These are phyloP conservation scores for Archivesica marissinica DNA, from an alignment of 1,140 invertebrate species.

Conservation along the genomic window DNA sequence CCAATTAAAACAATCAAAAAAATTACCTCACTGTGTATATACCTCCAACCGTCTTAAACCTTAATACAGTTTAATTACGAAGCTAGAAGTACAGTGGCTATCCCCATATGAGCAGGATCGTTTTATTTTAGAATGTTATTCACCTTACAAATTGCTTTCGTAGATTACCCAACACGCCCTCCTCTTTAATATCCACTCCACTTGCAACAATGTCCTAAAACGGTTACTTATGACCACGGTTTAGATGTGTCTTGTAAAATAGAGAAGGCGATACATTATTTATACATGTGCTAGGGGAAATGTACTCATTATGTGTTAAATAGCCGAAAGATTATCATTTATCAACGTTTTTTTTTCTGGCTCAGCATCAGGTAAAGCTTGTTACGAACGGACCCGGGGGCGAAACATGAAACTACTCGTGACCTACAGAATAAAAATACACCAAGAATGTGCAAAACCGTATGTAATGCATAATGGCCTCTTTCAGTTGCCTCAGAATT, in stretches of 20 bases:
- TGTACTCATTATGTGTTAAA: slow-evolving; percentile 14
- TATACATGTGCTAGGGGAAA: background rate
- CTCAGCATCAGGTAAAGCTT: background rate
- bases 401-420: slow-evolving; percentile 10
- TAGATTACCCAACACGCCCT: background rate
- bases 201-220: background rate
- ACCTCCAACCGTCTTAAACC: too few species aligned
- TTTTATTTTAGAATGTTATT: slow-evolving; percentile 8
- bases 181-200: background rate
- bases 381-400: slow-evolving; percentile 25
- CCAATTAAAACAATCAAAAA: too few species aligned
- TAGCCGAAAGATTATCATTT: slow-evolving; percentile 32
- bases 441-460: background rate
- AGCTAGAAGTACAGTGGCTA: too few species aligned
- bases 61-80: too few species aligned
- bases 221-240: background rate
- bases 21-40: too few species aligned
- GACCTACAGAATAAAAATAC: background rate
- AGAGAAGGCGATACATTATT: background rate
- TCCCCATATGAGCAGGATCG: too few species aligned
- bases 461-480: background rate
- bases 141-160: background rate
- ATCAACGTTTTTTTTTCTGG: background rate
- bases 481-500: background rate
- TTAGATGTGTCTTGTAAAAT: background rate